Evolutionary conservation across 2,797 vertebrate species (phyloP), one percentile per base, ranked within the genome.

Genomic region (Squalus acanthias): DNA sequence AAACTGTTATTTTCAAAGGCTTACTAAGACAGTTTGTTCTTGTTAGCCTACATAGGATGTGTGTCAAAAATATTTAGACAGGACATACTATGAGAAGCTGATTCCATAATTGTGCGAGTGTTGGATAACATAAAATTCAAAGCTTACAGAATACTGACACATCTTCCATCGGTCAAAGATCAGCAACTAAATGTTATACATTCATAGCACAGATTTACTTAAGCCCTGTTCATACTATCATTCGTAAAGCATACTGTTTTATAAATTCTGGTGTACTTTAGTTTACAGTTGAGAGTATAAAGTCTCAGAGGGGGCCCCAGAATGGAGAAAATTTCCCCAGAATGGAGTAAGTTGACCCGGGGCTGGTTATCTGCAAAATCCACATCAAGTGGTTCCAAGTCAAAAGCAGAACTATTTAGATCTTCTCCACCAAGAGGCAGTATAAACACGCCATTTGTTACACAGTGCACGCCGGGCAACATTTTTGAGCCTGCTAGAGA

Each of bases 1-100:
- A 95, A 95, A 53, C 67, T 95, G 93, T 15, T 70, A 95, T 29
- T 72, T 72, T 95, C 93, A 70, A 95, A 50, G 93, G 65, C 39
- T 95, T 46, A 50, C 39, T 63, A 33, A 70, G n/a, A 29, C 93
- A 72, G n/a, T 29, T 95, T 95, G 92, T 95, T 70, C 93, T 72
- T 70, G 63, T 53, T 72, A 53, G 57, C 57, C 60, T 65, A n/a
- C 60, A 63, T n/a, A 63, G 33, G 63, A 46, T 26, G 10, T 95
- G 63, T 95, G 93, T 95, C 67, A 95, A 72, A 95, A 95, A 50
- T 95, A 50, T 53, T 72, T 95, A 26, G 67, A 72, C 10, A 13
- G 39, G 39, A 95, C 39, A 69, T n/a, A 17, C 2, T 15, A 72
- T 26, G 67, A 50, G 24, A 72, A 46, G 4, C 17, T 93, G 91